Evolutionary conservation across 2,797 vertebrate genomes (phyloP).

Genomic region (Eurystomus glaucurus): DNA sequence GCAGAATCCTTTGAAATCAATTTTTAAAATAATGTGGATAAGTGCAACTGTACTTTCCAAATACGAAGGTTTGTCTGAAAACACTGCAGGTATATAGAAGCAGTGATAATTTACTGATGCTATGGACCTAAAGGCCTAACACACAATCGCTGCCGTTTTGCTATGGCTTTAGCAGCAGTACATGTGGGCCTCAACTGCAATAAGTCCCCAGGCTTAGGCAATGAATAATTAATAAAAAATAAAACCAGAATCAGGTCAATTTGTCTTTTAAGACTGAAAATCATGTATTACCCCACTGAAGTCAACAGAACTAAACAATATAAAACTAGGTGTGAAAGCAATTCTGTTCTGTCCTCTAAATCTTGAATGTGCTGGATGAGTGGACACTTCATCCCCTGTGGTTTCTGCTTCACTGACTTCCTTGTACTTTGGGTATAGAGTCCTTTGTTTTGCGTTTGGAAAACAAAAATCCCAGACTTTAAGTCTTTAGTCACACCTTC

Average conservation of each 20-base stretch:
- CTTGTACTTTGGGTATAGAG: not conserved
- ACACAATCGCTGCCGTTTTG: not conserved
- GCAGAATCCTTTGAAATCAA: constrained; percentile 36
- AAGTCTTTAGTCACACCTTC: constrained; percentile 37
- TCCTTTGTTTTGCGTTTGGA: constrained; percentile 31
- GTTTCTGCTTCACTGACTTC: constrained; percentile 13
- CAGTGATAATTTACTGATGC: not conserved
- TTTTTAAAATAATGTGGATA: constrained; percentile 10
- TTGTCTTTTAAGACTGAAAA: not conserved
- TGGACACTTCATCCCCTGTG: constrained; percentile 15
- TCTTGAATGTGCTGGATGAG: constrained; percentile 30
- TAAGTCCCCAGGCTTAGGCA: not conserved
- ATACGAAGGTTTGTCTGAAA: constrained; percentile 5
- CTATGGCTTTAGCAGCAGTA: not conserved
- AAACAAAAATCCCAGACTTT: constrained; percentile 14
- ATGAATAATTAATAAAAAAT: constrained; percentile 29
- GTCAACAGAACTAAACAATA: not conserved
- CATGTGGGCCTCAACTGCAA: not conserved
- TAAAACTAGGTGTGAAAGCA: not conserved
- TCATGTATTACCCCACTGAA: not conserved
- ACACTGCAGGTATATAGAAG: not conserved
- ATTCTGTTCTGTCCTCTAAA: constrained; percentile 13
- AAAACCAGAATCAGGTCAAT: too few relatives aligned
- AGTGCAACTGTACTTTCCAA: constrained; percentile 8
- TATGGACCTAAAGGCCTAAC: not conserved